Evolutionary conservation across 2,797 vertebrate genomes (phyloP), one percentile per base, ranked within the genome.

Genomic region (Rousettus madagascariensis): DNA sequence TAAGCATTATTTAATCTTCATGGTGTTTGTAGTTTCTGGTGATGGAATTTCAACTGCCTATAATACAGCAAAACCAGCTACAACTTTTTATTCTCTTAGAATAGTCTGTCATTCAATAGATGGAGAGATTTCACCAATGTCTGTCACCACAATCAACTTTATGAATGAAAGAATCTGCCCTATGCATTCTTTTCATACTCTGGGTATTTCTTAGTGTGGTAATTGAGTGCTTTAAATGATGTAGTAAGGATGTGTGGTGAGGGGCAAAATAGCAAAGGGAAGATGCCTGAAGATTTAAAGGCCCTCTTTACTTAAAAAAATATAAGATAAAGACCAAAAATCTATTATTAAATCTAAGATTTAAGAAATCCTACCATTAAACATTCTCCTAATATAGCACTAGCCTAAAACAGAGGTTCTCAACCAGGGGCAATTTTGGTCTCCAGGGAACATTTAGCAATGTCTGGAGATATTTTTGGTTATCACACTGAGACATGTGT

Each of bases 281-380:
- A 93, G 53, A 69, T 61, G 30, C 49, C 41, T 77, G 26, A 16
- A 93, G 43, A 86, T 43, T 77, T 92, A 90, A 77, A 83, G 46
- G 17, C 20, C 55, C 74, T 88, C 28, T 94, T 94, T 69, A 80
- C 69, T 71, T 90, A 36, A 83, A 86, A 86, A 74, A 20, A 94
- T 51, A 33, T 3, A 77, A 65, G 28, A 49, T 41, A 55, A 94
- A 94, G 57, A 87, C 26, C 2, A 30, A 51, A 87, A 83, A 43
- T 15, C 19, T 86, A 83, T 65, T 82, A 53, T 79, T 59, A 92
- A 90, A 85, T 80, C 20, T 91, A 57, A 93, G 36, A 46, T 92
- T 95, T 92, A 90, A 86, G 41, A 90, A 93, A 88, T 8, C 36
- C 85, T 88, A 82, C 61, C 24, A 85, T 61, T 49, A 90, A 68